Evolutionary conservation across 1,140 invertebrate genomes (phyloP).

Genomic region (Diorhabda elongata): DNA sequence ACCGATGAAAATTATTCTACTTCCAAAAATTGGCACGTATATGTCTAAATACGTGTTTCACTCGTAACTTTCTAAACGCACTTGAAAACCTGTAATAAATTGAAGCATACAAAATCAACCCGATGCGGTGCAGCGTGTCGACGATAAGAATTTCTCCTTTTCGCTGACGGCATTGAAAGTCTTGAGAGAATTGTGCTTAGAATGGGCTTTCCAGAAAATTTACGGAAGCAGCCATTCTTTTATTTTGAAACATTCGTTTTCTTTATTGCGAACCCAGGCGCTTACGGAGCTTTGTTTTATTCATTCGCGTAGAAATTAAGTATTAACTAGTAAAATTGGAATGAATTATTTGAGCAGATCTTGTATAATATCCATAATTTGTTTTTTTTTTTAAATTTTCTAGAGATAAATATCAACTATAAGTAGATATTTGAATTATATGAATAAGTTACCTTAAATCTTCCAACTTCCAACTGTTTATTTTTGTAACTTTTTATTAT

Average conservation of each 20-base stretch:
- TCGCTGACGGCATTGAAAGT: constrained; percentile 11
- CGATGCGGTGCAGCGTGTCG: neutral
- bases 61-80: neutral
- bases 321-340: constrained; percentile 3
- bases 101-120: neutral
- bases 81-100: neutral
- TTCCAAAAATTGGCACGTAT: too few relatives aligned
- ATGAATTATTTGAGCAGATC: neutral
- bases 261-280: constrained; percentile 5
- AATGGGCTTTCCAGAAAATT: constrained; percentile 22
- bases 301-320: constrained; percentile 11
- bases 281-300: constrained; percentile 14
- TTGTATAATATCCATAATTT: neutral
- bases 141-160: constrained; percentile 11
- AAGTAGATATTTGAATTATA: too few relatives aligned
- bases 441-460: too few relatives aligned
- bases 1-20: too few relatives aligned
- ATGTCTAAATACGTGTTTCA: too few relatives aligned
- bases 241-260: constrained; percentile 14
- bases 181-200: constrained; percentile 14
- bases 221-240: constrained; percentile 11
- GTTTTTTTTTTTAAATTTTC: too few relatives aligned
- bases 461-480: too few relatives aligned
- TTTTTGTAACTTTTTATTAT: too few relatives aligned
- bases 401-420: too few relatives aligned